These are phyloP conservation scores for Panonychus citri DNA, from an alignment of 1,140 invertebrate genomes.

Conservation along the genomic window DNA sequence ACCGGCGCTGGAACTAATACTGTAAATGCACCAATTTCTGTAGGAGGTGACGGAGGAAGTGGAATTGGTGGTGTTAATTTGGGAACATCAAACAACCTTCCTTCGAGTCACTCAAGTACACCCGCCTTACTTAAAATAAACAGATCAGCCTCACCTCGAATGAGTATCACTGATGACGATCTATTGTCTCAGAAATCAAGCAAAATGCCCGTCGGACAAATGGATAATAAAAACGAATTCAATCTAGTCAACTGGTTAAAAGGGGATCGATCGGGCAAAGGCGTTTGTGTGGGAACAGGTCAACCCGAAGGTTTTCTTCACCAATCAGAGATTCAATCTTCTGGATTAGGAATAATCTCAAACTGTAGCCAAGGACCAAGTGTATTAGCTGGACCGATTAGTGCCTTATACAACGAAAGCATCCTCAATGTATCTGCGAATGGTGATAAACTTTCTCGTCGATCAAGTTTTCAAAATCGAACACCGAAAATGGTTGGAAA, in stretches of 20 bases:
- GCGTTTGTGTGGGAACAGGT: neutral
- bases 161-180: constrained; percentile 19
- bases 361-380: too few species aligned
- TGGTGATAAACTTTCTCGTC: constrained; percentile 8
- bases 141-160: constrained; percentile 17
- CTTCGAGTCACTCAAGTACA: constrained; percentile 12
- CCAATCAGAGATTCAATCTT: neutral
- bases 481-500: constrained; percentile 14
- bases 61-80: neutral
- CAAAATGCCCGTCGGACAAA: neutral
- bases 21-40: too few species aligned
- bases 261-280: neutral
- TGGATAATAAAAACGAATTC: constrained; percentile 8
- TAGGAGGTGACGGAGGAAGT: too few species aligned
- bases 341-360: neutral
- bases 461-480: constrained; percentile 10
- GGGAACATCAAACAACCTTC: neutral
- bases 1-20: neutral
- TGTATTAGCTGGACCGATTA: neutral
- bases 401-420: neutral
- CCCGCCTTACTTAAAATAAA: constrained; percentile 17
- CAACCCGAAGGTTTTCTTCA: neutral
- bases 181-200: constrained; percentile 4
- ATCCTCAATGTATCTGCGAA: constrained; percentile 6
- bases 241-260: constrained; percentile 13